Base-by-base conservation (phyloP, 2,113 vertebrate species). In the Sapayoa aenigma region DNA sequence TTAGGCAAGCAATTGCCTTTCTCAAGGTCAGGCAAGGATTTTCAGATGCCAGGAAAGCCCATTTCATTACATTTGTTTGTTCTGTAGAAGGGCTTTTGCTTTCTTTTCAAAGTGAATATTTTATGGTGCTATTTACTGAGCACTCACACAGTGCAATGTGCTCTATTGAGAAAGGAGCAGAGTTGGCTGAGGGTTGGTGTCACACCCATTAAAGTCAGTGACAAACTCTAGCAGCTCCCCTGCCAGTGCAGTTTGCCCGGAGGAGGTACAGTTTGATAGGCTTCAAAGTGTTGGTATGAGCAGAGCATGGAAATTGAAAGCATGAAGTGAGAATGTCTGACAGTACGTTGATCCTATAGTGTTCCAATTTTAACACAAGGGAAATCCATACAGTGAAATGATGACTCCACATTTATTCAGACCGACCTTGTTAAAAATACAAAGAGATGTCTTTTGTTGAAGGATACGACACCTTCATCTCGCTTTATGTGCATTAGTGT, bases 21-120 rank as follows among this genome's bases (percentile, higher is more conserved):
- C 52, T 67, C 52, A 86, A 92, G 87, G 92, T 84, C 82, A 81
- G 50, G 37, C 65, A 81, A 93, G 56, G 83, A 94, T 88, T 92
- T 93, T 94, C 44, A 42, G 66, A 46, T 89, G 87, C 77, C 73
- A 49, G 60, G 31, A 92, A 96, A 88, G n/a, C 28, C 84, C 20
- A 8, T 90, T 93, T 86, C 65, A 19, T 77, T 80, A 5, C 11
- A 25, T 59, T 16, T 62, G 49, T 76, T 95, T 95, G 46, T 81
- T 97, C 72, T 90, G 47, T 73, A 22, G 68, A 90, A 76, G 30
- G 56, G 47, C 46, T 88, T 88, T 74, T 92, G 63, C 90, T 78
- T 86, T 93, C 82, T 69, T 93, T 83, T 77, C n/a, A 4, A 63
- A 92, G 93, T 67, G 50, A 74, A 42, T 93, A 69, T 82, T 91